Evolutionary conservation across 2,113 vertebrate genomes (phyloP).

Genomic region (Anser cygnoides): DNA sequence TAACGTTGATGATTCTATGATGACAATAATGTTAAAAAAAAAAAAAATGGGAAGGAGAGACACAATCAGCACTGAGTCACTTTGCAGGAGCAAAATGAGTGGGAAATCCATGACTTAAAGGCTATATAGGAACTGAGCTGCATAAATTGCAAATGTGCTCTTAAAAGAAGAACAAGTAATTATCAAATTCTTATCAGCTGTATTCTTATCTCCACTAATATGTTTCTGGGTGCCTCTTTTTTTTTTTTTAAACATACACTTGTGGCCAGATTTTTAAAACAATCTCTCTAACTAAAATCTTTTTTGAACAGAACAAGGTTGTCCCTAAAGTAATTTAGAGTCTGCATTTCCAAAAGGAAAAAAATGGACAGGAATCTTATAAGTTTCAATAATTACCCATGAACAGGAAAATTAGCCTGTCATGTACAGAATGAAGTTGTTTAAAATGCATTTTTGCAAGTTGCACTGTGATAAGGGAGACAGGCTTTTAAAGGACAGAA

Average conservation of each 20-base stretch:
- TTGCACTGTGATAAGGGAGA: conserved; percentile 20
- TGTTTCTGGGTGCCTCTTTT: neutral
- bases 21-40: neutral
- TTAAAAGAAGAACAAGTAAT: neutral
- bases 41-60: neutral
- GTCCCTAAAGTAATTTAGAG: neutral
- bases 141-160: neutral
- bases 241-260: neutral
- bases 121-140: neutral
- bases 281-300: neutral
- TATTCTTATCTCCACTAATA: neutral
- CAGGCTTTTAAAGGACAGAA: conserved; percentile 28
- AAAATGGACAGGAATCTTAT: neutral
- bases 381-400: conserved; percentile 15
- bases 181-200: neutral
- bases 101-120: neutral
- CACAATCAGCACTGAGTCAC: neutral
- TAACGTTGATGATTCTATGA: neutral
- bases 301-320: neutral
- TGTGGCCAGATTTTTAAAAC: neutral
- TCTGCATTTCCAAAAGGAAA: neutral
- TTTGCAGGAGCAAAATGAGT: neutral
- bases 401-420: conserved; percentile 52
- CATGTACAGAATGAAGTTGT: conserved; percentile 27
- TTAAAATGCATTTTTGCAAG: conserved; percentile 43